phyloP scores from a whole-genome alignment of 2,888 invertebrate species.

The Margaritifera margaritifera region DNA sequence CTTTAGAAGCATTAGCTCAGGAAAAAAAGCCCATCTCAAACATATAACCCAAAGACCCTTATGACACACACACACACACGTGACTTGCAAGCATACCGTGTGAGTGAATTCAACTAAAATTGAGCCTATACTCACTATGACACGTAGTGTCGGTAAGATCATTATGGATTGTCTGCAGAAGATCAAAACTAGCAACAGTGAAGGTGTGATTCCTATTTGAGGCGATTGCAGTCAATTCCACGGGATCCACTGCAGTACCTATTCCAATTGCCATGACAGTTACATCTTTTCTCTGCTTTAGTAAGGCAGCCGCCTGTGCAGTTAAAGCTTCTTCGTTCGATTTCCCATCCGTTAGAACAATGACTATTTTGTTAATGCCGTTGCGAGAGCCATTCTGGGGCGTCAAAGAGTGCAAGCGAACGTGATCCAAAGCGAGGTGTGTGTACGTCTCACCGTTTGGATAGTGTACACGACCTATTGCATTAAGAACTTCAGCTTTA shows the following conservation, averaged over 20 bases:
- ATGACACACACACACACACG: too few species aligned
- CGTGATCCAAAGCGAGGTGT: slow-evolving; percentile 18
- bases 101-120: too few species aligned
- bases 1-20: too few species aligned
- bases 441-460: slow-evolving; percentile 9
- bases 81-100: too few species aligned
- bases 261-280: slow-evolving; percentile 56
- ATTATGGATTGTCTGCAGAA: slow-evolving; percentile 41
- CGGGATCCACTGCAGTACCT: slow-evolving; percentile 44
- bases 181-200: slow-evolving; percentile 43
- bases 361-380: slow-evolving; percentile 34
- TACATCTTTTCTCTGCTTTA: slow-evolving; percentile 21
- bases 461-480: slow-evolving; percentile 19
- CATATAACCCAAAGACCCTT: too few species aligned
- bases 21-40: too few species aligned
- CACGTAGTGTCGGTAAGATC: slow-evolving; percentile 42
- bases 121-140: slow-evolving; percentile 17
- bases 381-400: slow-evolving; percentile 17
- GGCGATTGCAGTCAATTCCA: slow-evolving; percentile 50
- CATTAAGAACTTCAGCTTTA: slow-evolving; percentile 14
- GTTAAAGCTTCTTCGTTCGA: slow-evolving; percentile 30
- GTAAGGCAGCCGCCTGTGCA: slow-evolving; percentile 10
- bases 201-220: slow-evolving; percentile 37
- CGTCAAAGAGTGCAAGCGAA: slow-evolving; percentile 9
- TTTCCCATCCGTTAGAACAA: slow-evolving; percentile 41